Evolutionary conservation across 2,113 vertebrate genomes (phyloP), one percentile per base, ranked within the genome.

Genomic region (Chitala chitala): DNA sequence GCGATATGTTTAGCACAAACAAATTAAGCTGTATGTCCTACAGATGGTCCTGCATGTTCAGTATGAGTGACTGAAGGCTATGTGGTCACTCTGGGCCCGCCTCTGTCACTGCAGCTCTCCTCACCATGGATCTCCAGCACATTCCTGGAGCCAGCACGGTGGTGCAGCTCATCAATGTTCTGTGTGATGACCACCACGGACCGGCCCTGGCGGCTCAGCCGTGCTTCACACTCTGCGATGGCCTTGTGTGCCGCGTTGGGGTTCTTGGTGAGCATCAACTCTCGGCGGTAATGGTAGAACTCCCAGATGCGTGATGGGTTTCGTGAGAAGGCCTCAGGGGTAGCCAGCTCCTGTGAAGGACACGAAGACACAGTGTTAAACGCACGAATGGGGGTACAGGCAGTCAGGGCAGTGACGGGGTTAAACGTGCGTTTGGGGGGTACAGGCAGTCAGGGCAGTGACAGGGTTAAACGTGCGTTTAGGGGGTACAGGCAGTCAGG

Each of bases 271-370:
- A 87, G 61, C 93, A 98, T 93, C 76, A 98, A 84, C 61, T 98
- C 94, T 3, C 97, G 92, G 0, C 96, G 92, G 81, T 98, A 94
- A 78, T 99, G 96, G 83, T 99, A 99, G 74, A 99, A 99, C 72
- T 99, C 97, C 97, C 97, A 99, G 1, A 99, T 96, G 0, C 92
- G 90, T 0, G 96, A 98, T 0, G 97, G 95, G 81, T 96, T 94
- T 17, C 88, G 85, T 0, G 93, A 88, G 78, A 99, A 99, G 72
- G 96, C 94, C 53, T 85, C 87, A 0, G 95, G 94, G 0, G 93
- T 96, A 10, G 97, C 96, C 78, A 99, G 80, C 13, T 93, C 89
- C 96, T 95, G 80, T 42, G 53, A 7, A 22, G 17, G 10, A 2
- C 10, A 69, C 42, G 26, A 59, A 44, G 40, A 20, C 15, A n/a